phyloP scores from a whole-genome alignment of 2,888 invertebrate species.

The Lampropteryx suffumata region DNA sequence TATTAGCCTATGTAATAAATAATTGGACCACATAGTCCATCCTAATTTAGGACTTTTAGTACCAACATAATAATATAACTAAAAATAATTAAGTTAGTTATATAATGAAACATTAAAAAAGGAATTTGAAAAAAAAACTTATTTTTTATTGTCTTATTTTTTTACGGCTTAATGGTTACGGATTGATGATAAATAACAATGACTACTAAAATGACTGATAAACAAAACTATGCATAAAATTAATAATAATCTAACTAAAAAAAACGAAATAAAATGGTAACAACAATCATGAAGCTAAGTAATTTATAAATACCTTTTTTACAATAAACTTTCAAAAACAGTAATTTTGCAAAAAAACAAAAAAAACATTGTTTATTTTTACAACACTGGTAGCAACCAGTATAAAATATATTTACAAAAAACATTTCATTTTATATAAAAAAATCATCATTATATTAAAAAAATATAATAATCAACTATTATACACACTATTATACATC shows the following conservation, averaged over 20 bases:
- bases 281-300: conserved; percentile 5
- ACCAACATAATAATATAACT: conserved; percentile 3
- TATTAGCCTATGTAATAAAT: conserved; percentile 21
- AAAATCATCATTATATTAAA: too few relatives aligned
- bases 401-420: neutral
- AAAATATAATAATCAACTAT: too few relatives aligned
- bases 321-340: neutral
- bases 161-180: too few relatives aligned
- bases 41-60: conserved; percentile 66
- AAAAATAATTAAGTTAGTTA: too few relatives aligned
- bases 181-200: neutral
- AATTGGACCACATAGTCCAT: conserved; percentile 60
- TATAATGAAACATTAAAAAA: too few relatives aligned
- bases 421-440: too few relatives aligned
- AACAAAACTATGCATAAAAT: neutral
- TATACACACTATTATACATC: too few relatives aligned
- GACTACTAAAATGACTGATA: conserved; percentile 16
- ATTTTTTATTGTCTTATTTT: too few relatives aligned
- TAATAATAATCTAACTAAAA: conserved; percentile 1
- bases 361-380: neutral
- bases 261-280: conserved; percentile 12
- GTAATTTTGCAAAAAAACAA: neutral
- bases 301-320: conserved; percentile 10
- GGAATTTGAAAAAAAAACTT: too few relatives aligned
- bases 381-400: conserved; percentile 4